Percentiles rank a stretch among this genome's conserved stretches.
phyloP scores from a whole-genome alignment of 2,797 vertebrate species.

The Labeo calbasu region DNA sequence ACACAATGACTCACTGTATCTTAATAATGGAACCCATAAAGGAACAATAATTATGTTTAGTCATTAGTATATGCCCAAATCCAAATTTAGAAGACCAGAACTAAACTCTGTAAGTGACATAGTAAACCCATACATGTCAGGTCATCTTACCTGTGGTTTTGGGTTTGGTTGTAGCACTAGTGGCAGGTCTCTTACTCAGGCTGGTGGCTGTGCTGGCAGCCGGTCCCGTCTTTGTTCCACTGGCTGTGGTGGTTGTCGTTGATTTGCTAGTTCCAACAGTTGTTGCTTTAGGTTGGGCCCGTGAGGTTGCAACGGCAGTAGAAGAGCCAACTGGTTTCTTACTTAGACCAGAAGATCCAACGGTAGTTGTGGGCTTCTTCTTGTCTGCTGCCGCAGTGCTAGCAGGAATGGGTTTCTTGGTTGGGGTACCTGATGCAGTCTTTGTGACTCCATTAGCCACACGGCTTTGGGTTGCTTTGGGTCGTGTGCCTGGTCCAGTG shows the following conservation, averaged over 20 bases:
- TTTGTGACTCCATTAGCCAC: conserved; percentile 62
- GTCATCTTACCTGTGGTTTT: conserved; percentile 69
- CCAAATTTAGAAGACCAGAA: not conserved
- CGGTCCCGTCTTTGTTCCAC: conserved; percentile 58
- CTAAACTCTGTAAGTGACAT: not conserved
- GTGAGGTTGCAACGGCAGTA: conserved; percentile 47
- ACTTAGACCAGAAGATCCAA: conserved; percentile 54
- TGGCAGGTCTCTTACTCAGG: conserved; percentile 64
- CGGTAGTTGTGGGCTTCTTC: conserved; percentile 34
- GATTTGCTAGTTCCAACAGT: conserved; percentile 61
- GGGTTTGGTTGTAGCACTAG: conserved; percentile 60
- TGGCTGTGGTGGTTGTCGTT: conserved; percentile 55
- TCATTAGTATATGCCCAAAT: not conserved
- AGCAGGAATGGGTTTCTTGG: conserved; percentile 60
- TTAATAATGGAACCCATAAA: not conserved
- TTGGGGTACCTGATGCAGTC: conserved; percentile 52
- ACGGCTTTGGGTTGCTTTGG: conserved; percentile 59
- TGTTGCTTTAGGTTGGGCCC: conserved; percentile 63
- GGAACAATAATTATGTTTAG: not conserved
- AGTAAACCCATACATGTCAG: not conserved
- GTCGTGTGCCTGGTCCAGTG: conserved; percentile 55
- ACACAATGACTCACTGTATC: not conserved
- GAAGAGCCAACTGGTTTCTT: conserved; percentile 61
- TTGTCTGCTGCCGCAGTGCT: conserved; percentile 41
- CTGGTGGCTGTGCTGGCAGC: conserved; percentile 20